Percentiles rank a stretch among this genome's conserved stretches.
phyloP scores from a whole-genome alignment of 2,888 invertebrate species.

The Ectemnius continuus region DNA sequence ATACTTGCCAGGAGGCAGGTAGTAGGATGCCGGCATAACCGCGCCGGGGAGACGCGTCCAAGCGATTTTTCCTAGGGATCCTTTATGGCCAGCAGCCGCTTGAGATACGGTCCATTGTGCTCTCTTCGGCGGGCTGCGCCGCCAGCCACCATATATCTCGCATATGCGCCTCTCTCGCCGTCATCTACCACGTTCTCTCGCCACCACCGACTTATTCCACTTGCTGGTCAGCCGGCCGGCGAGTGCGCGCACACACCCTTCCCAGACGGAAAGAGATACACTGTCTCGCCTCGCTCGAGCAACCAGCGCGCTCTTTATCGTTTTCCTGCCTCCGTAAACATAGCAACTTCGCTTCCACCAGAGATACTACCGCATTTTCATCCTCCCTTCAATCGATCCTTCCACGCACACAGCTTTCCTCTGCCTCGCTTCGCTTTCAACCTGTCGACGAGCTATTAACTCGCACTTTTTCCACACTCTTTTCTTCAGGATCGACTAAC shows the following conservation, averaged over 20 bases:
- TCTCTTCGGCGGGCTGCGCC: constrained; percentile 27
- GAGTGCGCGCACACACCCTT: too few species aligned
- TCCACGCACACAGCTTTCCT: not conserved
- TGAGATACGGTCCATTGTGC: constrained; percentile 70
- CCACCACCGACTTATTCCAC: constrained; percentile 36
- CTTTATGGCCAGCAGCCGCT: constrained; percentile 58
- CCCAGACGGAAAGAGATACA: not conserved
- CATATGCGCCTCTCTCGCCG: constrained; percentile 21
- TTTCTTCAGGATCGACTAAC: too few species aligned
- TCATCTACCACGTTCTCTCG: constrained; percentile 31
- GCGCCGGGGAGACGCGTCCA: constrained; percentile 16
- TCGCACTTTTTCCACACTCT: too few species aligned
- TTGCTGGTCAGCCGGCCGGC: not conserved
- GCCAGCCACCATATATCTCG: constrained; percentile 31
- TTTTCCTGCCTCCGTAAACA: constrained; percentile 4
- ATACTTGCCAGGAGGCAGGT: not conserved
- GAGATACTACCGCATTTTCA: not conserved
- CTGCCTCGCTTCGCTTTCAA: not conserved
- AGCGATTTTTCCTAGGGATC: constrained; percentile 48
- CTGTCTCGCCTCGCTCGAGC: not conserved
- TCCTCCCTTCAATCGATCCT: not conserved
- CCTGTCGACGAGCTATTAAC: too few species aligned
- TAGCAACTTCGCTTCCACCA: not conserved
- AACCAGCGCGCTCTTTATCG: constrained; percentile 4
- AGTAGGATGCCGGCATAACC: constrained; percentile 37